Base-by-base conservation (phyloP, 2,113 vertebrate genomes). In the Phyllostomus hastatus region DNA sequence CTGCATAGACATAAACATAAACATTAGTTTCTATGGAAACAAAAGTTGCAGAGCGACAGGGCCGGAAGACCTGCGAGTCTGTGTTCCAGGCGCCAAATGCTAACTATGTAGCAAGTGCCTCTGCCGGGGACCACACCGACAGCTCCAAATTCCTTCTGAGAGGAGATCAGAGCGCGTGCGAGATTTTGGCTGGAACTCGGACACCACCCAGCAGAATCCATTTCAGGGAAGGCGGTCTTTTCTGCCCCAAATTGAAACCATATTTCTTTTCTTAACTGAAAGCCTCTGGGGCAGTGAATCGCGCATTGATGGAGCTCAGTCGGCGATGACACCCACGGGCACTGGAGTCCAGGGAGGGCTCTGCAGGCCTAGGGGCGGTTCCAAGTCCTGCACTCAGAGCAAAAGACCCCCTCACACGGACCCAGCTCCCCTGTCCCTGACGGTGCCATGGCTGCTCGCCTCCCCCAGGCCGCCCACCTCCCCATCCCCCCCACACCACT, bases 21-120 rank as follows among this genome's bases (percentile, higher is more conserved):
- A 98, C 98, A 98, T 98, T 98, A 97, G 98, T 98, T 98, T 94
- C 98, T 96, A 98, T 98, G 98, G 98, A 97, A 98, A 98, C 98
- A 15, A 75, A 97, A 98, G 98, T 98, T 97, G 59, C 95, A 73
- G 85, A 10, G 38, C 41, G 35, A 92, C 96, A 4, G 38, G 95
- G 85, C 95, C 98, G 80, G 59, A 91, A 97, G 97, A 97, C 86
- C 85, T 93, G 61, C 91, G 50, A 96, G 97, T 92, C 97, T 83
- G 38, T 95, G 95, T 95, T 97, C 69, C 83, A 94, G 95, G 61
- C 97, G 98, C 80, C 95, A 95, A 87, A 96, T 50, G 92, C 91
- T 88, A 96, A 97, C 90, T 95, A 85, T 93, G 76, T 1, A 91
- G 67, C 7, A 38, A 50, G 48, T 2, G 66, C 91, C 50, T 95